Evolutionary conservation across 92 coral and sea anemone species (phyloP), one percentile per base, ranked within the genome.

Genomic region (Scolanthus callimorphus): DNA sequence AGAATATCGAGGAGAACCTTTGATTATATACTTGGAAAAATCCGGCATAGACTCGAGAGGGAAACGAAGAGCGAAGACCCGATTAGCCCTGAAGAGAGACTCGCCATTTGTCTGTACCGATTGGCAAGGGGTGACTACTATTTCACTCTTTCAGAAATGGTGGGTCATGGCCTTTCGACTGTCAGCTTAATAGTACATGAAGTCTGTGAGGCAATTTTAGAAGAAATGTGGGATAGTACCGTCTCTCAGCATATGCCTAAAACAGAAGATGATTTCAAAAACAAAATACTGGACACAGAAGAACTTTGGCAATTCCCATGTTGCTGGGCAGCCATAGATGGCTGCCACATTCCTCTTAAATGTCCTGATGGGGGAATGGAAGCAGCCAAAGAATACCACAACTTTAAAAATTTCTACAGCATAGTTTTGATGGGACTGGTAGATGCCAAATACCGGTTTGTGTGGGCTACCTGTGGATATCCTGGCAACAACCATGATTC

Each of bases 241-340:
- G 72, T 52, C 26, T 28, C 61, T 15, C 26, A 49, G 53, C 61
- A 50, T 29, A 10, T 65, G 60, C 72, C 72, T 23, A 26, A 60
- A 20, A 20, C 67, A n/a, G 47, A 29, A 43, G 34, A 62, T 43
- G 49, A 49, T 62, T 46, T 38, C 44, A 38, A 27, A 21, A 23
- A 56, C 20, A 24, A 55, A 56, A 54, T 53, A 15, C 62, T 66
- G 15, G 63, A 66, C 59, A 66, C 44, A 39, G 73, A 57, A 28
- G 60, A 64, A 34, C 59, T 26, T 34, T 64, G 60, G 71, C 71
- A 57, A 31, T 57, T 67, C 44, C 74, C 74, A 4, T 67, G 64
- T 27, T 67, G 74, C 48, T 67, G 74, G 74, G 63, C 39, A 31
- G 74, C 64, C 19, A 34, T 67, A 20, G 74, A 67, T 43, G 63